Conservation (phyloP, 1,140 invertebrate species). For the Cepaea nemoralis region DNA sequence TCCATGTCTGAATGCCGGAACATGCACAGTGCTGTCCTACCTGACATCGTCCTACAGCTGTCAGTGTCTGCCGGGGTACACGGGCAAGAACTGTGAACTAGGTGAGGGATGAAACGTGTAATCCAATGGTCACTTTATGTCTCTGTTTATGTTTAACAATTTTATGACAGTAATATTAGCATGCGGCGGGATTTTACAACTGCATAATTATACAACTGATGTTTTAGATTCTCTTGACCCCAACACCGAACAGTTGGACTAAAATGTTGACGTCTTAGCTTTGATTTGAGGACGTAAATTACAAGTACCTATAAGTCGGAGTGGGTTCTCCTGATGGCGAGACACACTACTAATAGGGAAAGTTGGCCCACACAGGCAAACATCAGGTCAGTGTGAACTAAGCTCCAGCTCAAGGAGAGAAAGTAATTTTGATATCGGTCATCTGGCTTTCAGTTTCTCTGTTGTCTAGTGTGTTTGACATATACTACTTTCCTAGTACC, state of each 20-base stretch:
- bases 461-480: no score
- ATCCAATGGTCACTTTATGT: not conserved
- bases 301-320: no score
- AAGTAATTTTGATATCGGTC: no score
- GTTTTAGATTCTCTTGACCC: not conserved
- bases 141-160: not conserved
- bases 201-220: not conserved
- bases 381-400: no score
- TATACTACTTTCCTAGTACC: no score
- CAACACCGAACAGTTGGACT: no score
- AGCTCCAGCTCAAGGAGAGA: no score
- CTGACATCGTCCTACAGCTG: constrained; percentile 63
- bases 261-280: no score
- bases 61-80: constrained; percentile 49
- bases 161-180: not conserved
- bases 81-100: constrained; percentile 60
- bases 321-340: no score
- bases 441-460: no score
- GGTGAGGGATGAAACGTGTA: constrained; percentile 48
- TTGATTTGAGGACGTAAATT: no score
- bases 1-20: constrained; percentile 57
- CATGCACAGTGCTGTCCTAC: constrained; percentile 53
- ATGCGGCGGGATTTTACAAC: not conserved
- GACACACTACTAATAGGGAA: not conserved
- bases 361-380: not conserved